Percentiles rank a stretch among this genome's conserved stretches.
Evolutionary conservation across 2,888 invertebrate genomes (phyloP).

Genomic region (Heliconius sara): DNA sequence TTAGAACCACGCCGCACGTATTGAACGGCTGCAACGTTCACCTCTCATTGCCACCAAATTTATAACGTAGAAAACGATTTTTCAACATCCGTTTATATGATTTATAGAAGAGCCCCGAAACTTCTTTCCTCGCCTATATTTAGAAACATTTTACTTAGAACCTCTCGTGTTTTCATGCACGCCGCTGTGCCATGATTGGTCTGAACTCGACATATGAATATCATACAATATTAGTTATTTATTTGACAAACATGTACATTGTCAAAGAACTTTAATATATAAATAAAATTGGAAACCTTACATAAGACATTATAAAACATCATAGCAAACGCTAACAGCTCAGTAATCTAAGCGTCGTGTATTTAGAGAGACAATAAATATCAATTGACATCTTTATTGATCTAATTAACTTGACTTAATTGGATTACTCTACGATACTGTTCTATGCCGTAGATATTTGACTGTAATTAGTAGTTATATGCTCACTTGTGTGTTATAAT

Average conservation of each 20-base stretch:
- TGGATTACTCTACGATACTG: conserved; percentile 19
- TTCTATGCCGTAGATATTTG: neutral
- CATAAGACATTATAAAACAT: neutral
- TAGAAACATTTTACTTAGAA: neutral
- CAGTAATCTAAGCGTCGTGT: no score
- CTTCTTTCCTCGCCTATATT: neutral
- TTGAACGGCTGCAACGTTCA: conserved; percentile 9
- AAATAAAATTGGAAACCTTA: neutral
- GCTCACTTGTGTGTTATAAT: conserved; percentile 14
- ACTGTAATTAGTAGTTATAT: conserved; percentile 26
- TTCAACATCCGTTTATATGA: conserved; percentile 77
- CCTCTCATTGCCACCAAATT: conserved; percentile 6
- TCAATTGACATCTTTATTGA: conserved; percentile 31
- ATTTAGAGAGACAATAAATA: conserved; percentile 29
- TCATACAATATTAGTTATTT: no score
- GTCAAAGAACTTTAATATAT: neutral
- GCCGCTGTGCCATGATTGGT: no score
- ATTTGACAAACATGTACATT: neutral
- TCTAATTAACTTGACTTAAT: conserved; percentile 27
- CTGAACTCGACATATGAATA: no score
- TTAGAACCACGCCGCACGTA: conserved; percentile 76
- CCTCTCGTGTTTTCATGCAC: no score
- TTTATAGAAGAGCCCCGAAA: conserved; percentile 75
- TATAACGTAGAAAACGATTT: conserved; percentile 67
- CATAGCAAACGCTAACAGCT: neutral